phyloP scores from a whole-genome alignment of 37 sponge, comb jelly and placozoan species.

The Bolinopsis microptera region DNA sequence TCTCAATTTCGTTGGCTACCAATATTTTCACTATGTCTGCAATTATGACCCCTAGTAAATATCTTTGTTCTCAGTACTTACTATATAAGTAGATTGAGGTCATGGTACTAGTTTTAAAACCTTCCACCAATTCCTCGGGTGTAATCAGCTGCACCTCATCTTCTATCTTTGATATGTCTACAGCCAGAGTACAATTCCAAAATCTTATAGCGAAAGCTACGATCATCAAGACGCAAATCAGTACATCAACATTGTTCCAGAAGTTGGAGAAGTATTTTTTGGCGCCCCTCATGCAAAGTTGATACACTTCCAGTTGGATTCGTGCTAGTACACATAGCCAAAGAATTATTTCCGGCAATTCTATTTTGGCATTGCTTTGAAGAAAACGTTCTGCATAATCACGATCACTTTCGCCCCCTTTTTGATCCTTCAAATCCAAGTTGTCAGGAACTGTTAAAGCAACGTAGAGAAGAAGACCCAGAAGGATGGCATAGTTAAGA shows the following conservation, averaged over 20 bases:
- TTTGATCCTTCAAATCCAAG: neutral
- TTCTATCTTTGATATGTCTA: neutral
- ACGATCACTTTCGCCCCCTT: neutral
- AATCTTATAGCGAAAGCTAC: neutral
- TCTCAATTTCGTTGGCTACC: too few species aligned
- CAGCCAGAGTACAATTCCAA: neutral
- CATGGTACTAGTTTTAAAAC: neutral
- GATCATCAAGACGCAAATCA: neutral
- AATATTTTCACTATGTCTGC: too few species aligned
- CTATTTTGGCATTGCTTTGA: neutral
- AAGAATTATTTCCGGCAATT: neutral
- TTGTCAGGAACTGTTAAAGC: neutral
- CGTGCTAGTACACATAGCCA: constrained; percentile 21
- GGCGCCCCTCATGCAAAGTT: neutral
- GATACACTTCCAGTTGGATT: neutral
- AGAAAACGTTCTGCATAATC: too few species aligned
- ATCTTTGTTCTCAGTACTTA: too few species aligned
- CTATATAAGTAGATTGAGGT: constrained; percentile 7
- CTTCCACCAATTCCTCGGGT: neutral
- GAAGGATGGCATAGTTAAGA: constrained; percentile 23
- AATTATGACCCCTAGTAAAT: too few species aligned
- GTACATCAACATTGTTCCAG: constrained; percentile 43
- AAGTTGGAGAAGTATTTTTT: constrained; percentile 22
- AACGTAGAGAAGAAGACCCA: neutral
- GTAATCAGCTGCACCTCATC: neutral